Percentiles rank a stretch among this genome's conserved stretches.
phyloP scores from a whole-genome alignment of 2,113 vertebrate genomes.

The Halcyon malimbica region DNA sequence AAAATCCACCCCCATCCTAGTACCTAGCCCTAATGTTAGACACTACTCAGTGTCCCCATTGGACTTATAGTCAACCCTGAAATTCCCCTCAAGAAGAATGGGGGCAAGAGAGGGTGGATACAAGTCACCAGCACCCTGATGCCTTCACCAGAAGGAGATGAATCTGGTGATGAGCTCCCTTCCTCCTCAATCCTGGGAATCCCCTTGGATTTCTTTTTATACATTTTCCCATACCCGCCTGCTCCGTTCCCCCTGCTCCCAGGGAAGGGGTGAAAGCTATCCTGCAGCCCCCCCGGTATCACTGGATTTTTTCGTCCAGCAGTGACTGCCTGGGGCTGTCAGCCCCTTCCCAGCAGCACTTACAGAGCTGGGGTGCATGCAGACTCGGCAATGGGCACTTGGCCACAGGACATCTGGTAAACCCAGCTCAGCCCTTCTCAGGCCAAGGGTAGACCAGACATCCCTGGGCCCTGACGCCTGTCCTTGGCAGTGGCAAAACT shows the following conservation, averaged over 20 bases:
- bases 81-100: neutral
- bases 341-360: accelerated
- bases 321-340: neutral
- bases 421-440: neutral
- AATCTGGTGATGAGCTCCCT: neutral
- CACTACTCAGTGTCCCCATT: neutral
- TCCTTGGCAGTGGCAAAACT: neutral
- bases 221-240: neutral
- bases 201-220: neutral
- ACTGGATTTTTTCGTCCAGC: accelerated
- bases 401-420: neutral
- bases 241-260: neutral
- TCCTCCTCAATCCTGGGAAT: neutral
- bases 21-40: neutral
- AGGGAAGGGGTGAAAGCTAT: neutral
- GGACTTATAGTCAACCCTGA: neutral
- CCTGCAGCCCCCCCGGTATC: accelerated
- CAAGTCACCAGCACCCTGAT: neutral
- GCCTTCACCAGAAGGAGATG: neutral
- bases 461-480: accelerated
- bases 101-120: neutral
- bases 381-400: too few relatives aligned
- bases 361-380: neutral
- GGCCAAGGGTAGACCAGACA: neutral
- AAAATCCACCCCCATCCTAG: accelerated